phyloP scores from a whole-genome alignment of 2,113 vertebrate genomes.

The Ondatra zibethicus region DNA sequence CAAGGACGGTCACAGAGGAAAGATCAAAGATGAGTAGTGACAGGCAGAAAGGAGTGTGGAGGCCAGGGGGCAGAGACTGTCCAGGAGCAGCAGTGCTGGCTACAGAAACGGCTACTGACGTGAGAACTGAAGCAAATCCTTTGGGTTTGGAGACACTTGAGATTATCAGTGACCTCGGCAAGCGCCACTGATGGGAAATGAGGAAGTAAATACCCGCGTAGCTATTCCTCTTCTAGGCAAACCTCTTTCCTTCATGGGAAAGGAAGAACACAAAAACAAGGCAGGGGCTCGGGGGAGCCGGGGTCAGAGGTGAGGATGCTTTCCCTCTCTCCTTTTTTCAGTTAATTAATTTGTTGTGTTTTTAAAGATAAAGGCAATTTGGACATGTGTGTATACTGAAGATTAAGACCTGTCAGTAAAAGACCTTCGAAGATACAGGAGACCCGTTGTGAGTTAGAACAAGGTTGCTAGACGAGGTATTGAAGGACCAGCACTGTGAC shows the following conservation, averaged over 20 bases:
- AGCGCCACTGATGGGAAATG: not conserved
- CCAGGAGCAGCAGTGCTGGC: not conserved
- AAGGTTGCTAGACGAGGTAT: not conserved
- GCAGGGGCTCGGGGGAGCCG: not conserved
- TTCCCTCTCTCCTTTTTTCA: not conserved
- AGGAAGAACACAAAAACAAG: not conserved
- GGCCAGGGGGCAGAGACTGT: not conserved
- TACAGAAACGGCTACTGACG: not conserved
- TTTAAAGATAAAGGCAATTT: conserved; percentile 28
- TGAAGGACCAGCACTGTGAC: not conserved
- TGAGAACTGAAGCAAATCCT: not conserved
- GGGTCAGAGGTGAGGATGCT: not conserved
- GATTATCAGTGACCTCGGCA: not conserved
- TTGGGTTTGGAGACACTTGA: not conserved
- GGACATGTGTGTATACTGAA: not conserved
- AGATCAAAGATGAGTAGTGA: not conserved
- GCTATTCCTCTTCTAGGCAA: not conserved
- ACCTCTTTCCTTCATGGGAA: not conserved
- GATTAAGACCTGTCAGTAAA: not conserved
- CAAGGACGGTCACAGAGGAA: not conserved
- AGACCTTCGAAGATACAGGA: not conserved
- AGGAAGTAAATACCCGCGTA: not conserved
- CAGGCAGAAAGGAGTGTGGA: not conserved
- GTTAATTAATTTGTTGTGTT: conserved; percentile 36
- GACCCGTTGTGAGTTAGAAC: not conserved